These are phyloP conservation scores for Drymodes brunneopygia DNA, from an alignment of 2,113 vertebrate genomes.

Conservation along the genomic window DNA sequence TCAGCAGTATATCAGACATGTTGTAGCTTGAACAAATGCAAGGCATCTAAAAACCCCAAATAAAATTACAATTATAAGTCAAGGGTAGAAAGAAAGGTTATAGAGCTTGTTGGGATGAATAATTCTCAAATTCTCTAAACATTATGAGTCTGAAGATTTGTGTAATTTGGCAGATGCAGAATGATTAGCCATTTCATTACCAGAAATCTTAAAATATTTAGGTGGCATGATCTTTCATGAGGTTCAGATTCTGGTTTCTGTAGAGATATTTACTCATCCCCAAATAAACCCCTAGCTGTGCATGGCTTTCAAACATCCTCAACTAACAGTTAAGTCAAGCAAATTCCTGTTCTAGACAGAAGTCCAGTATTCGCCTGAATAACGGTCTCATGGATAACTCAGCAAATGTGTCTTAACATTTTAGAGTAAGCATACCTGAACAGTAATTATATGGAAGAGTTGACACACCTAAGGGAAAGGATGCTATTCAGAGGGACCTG, in stretches of 20 bases:
- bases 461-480: neutral
- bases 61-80: neutral
- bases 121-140: neutral
- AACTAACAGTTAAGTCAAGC: neutral
- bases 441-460: neutral
- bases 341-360: neutral
- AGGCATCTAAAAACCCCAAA: neutral
- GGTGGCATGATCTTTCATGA: neutral
- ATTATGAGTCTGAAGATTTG: neutral
- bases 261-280: neutral
- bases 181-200: neutral
- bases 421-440: neutral
- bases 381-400: neutral
- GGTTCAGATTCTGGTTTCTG: neutral
- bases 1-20: neutral
- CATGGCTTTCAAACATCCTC: neutral
- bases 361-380: neutral
- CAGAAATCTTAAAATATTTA: neutral
- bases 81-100: neutral
- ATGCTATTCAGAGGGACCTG: neutral
- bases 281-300: neutral
- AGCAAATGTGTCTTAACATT: neutral
- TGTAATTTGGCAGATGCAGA: neutral
- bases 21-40: neutral
- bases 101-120: neutral